Evolutionary conservation across 2,888 invertebrate species (phyloP).

Genomic region (Sinotaia quadrata): DNA sequence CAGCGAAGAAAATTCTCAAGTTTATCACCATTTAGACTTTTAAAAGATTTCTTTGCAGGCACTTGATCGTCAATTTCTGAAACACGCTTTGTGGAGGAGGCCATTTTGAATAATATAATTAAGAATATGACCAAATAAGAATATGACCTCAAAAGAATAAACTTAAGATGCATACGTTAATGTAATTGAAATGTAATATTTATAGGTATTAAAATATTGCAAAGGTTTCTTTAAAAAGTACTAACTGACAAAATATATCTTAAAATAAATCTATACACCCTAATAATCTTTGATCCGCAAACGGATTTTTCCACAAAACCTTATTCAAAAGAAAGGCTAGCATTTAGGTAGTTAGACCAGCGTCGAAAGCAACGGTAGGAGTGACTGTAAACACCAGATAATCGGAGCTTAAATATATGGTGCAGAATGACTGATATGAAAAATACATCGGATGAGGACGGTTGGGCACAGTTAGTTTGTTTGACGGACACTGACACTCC

Average conservation of each 20-base stretch:
- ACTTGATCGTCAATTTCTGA: constrained; percentile 7
- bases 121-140: neutral
- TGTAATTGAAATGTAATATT: no score
- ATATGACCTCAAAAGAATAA: neutral
- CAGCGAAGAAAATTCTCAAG: constrained; percentile 37
- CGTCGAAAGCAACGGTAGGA: neutral
- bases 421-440: no score
- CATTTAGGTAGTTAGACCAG: no score
- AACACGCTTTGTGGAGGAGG: constrained; percentile 46
- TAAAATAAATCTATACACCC: no score
- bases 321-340: no score
- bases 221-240: no score
- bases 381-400: neutral
- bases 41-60: constrained; percentile 23
- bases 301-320: no score
- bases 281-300: no score
- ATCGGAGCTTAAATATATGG: neutral
- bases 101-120: constrained; percentile 40
- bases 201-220: no score
- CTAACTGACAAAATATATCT: no score
- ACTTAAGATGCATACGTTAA: no score
- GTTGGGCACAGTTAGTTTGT: constrained; percentile 54
- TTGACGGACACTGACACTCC: constrained; percentile 39
- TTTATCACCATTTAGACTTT: constrained; percentile 19
- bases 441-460: constrained; percentile 12